Conservation (phyloP, 2,888 invertebrate species). For the Ormyrus thymus region DNA sequence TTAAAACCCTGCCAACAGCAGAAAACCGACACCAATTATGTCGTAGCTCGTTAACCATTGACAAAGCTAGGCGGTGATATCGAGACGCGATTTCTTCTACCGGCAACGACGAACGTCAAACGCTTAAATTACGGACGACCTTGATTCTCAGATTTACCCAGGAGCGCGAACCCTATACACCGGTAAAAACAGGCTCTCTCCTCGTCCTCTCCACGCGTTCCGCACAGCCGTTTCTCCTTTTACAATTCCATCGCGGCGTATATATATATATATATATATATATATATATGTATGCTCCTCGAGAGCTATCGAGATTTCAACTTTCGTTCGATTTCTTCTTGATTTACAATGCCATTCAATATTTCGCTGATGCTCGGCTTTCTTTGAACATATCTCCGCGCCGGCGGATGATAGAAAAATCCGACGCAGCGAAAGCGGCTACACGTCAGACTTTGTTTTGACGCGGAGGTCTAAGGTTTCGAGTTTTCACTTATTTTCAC, state of each 20-base stretch:
- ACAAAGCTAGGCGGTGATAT: neutral
- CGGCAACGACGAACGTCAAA: neutral
- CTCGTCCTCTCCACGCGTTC: neutral
- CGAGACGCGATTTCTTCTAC: conserved; percentile 9
- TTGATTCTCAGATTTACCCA: conserved; percentile 23
- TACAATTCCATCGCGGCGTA: conserved; percentile 33
- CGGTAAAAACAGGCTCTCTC: conserved; percentile 23
- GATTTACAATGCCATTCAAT: conserved; percentile 37
- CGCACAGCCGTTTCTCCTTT: conserved; percentile 20
- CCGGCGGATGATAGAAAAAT: too few relatives aligned
- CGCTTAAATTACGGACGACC: conserved; percentile 39
- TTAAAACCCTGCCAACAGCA: too few relatives aligned
- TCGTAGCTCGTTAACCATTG: too few relatives aligned
- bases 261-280: too few relatives aligned
- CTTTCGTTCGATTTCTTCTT: conserved; percentile 37
- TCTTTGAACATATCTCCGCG: conserved; percentile 5
- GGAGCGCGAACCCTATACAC: neutral
- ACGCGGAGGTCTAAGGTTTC: neutral
- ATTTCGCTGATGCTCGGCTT: conserved; percentile 22
- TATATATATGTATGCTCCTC: too few relatives aligned
- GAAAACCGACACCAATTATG: too few relatives aligned
- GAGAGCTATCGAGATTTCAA: conserved; percentile 27
- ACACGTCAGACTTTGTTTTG: conserved; percentile 8
- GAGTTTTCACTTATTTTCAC: too few relatives aligned
- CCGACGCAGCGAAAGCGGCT: neutral